A percentile compares a stretch with the other conserved stretches of the same genome.
These are phyloP conservation scores for Metellina segmentata DNA, from an alignment of 2,888 invertebrate species.

Conservation along the genomic window DNA sequence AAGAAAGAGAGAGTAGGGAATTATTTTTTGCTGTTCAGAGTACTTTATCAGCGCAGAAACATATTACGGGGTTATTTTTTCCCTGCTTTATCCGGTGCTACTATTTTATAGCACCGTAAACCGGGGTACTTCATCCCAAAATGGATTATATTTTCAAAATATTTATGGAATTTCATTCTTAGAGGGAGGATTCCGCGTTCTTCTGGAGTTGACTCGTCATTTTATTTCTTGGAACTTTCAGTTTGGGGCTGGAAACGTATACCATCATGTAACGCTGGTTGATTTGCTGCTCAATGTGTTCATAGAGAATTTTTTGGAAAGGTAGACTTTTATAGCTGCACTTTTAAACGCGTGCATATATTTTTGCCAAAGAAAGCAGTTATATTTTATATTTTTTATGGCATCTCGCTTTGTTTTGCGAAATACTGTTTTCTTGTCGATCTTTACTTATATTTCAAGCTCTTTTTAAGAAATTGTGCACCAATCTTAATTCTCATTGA, in stretches of 20 bases:
- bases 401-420: too few species aligned
- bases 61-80: conserved; percentile 26
- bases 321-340: too few species aligned
- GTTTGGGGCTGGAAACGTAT: background rate
- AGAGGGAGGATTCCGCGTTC: background rate
- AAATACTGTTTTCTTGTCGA: too few species aligned
- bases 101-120: conserved; percentile 6
- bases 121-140: background rate
- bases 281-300: background rate
- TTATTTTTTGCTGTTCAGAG: conserved; percentile 24
- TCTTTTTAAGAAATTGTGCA: too few species aligned
- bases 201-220: background rate
- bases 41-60: conserved; percentile 36
- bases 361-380: too few species aligned
- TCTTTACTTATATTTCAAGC: too few species aligned
- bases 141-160: conserved; percentile 1
- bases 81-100: background rate
- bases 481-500: too few species aligned
- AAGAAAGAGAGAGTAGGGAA: conserved; percentile 27
- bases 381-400: too few species aligned
- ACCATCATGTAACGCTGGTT: background rate
- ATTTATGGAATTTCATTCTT: background rate
- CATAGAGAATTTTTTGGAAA: too few species aligned
- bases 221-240: background rate
- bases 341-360: too few species aligned